Evolutionary conservation across 2,797 vertebrate genomes (phyloP).

Genomic region (Acanthopagrus latus): DNA sequence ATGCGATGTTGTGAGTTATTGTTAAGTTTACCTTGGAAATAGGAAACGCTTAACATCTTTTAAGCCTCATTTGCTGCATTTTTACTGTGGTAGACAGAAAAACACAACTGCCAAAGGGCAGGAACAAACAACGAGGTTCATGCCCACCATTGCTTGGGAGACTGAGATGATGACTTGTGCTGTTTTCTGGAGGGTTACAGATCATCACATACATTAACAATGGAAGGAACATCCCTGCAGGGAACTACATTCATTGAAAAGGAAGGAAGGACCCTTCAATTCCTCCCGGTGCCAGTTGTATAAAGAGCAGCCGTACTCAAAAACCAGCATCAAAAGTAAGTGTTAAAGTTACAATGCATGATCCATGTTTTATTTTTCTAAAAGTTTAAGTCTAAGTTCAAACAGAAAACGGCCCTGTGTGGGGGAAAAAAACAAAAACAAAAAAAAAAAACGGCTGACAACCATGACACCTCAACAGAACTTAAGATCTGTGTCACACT

Average conservation of each 20-base stretch:
- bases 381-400: background rate
- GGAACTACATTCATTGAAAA: background rate
- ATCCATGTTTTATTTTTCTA: background rate
- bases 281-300: background rate
- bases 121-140: constrained; percentile 8
- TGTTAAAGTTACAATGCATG: background rate
- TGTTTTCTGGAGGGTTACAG: background rate
- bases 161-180: background rate
- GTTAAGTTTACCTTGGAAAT: constrained; percentile 44
- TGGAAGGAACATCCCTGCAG: background rate
- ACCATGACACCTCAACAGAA: background rate
- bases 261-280: background rate
- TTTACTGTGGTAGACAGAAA: constrained; percentile 3
- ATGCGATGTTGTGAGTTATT: constrained; percentile 28
- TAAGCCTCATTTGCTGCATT: constrained; percentile 6
- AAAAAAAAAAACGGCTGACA: background rate
- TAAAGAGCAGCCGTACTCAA: background rate
- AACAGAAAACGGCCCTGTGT: background rate
- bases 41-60: constrained; percentile 13
- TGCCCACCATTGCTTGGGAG: background rate
- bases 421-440: too few species aligned
- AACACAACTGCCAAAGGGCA: constrained; percentile 10
- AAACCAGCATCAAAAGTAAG: background rate
- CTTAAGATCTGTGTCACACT: background rate
- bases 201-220: too few species aligned